phyloP scores from a whole-genome alignment of 1,140 invertebrate species.

The Xylocopa sonorina region DNA sequence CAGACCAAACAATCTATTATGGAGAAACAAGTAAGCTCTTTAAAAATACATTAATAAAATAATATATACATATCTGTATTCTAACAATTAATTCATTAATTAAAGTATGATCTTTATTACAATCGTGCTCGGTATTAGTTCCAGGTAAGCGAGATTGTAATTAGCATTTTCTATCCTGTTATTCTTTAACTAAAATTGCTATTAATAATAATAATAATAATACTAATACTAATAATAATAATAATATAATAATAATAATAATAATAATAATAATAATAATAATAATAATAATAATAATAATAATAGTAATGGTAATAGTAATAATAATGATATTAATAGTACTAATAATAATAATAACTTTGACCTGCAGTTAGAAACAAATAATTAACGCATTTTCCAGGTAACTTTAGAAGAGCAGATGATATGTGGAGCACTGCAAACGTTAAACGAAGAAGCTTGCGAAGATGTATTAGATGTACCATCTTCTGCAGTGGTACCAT shows the following conservation, averaged over 20 bases:
- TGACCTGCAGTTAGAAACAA: background rate
- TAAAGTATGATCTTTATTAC: constrained; percentile 50
- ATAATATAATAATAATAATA: no score
- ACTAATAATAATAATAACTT: background rate
- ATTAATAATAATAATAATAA: no score
- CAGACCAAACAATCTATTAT: constrained; percentile 86
- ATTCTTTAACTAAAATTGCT: background rate
- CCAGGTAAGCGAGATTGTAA: constrained; percentile 73
- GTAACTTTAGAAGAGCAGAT: constrained; percentile 96
- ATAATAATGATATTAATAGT: no score
- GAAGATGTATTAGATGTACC: constrained; percentile 90
- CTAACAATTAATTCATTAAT: constrained; percentile 22
- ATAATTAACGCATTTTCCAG: constrained; percentile 79
- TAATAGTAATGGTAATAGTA: no score
- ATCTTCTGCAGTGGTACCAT: constrained; percentile 66
- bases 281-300: no score
- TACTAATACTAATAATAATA: no score
- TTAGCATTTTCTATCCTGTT: constrained; percentile 5
- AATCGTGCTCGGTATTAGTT: constrained; percentile 70
- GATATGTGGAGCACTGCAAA: constrained; percentile 95
- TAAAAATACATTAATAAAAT: background rate
- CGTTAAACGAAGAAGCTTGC: constrained; percentile 94
- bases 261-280: no score
- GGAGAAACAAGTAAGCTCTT: constrained; percentile 86
- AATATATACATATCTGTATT: background rate